Evolutionary conservation across 2,888 invertebrate species (phyloP).

Genomic region (Flexamia atlantica): DNA sequence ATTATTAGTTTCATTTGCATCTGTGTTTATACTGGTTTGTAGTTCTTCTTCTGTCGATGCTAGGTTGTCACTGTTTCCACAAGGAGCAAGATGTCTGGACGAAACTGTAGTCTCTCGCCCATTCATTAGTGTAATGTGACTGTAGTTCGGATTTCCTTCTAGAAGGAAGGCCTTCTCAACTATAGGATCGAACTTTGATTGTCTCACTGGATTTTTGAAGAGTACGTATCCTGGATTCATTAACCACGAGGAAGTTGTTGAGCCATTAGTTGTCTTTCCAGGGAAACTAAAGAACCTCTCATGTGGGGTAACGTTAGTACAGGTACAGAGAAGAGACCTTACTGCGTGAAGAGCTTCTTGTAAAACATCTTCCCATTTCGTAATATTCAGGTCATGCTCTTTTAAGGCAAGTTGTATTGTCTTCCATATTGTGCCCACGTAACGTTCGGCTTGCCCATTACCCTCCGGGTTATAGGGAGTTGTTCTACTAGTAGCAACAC

Average conservation of each 20-base stretch:
- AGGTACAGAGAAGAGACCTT: background rate
- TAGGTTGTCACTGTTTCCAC: too few relatives aligned
- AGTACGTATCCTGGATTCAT: background rate
- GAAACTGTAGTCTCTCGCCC: background rate
- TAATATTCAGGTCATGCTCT: background rate
- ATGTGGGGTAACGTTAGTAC: background rate
- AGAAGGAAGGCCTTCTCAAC: background rate
- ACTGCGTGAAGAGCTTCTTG: background rate
- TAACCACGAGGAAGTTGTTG: background rate
- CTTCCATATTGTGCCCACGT: background rate
- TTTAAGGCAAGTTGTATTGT: background rate
- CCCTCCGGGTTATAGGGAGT: constrained; percentile 39
- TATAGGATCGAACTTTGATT: background rate
- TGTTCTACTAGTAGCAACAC: constrained; percentile 26
- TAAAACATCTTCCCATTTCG: background rate
- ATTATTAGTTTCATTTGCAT: too few relatives aligned
- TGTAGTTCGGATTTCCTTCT: background rate
- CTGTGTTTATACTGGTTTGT: too few relatives aligned
- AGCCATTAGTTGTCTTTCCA: background rate
- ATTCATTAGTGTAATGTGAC: background rate
- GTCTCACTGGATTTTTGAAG: too few relatives aligned
- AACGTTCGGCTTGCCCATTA: constrained; percentile 44
- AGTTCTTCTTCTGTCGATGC: too few relatives aligned
- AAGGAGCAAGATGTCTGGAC: background rate
- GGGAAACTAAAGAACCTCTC: background rate